A percentile compares a stretch with the other conserved stretches of the same genome.
phyloP scores from a whole-genome alignment of 1,140 invertebrate genomes.

The Phymastichus coffea region DNA sequence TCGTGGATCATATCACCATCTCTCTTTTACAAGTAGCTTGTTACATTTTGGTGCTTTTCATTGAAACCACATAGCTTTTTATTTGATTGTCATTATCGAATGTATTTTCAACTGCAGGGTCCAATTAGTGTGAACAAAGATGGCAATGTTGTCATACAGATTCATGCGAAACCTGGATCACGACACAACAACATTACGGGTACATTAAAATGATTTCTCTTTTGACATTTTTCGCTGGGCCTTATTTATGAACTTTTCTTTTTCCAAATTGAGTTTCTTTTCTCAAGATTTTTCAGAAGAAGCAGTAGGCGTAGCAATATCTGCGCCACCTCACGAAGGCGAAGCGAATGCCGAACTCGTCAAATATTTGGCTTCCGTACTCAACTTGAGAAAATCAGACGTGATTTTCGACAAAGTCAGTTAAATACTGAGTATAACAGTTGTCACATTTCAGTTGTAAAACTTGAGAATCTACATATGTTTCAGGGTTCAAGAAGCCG shows the following conservation, averaged over 20 bases:
- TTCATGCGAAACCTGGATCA: slow-evolving; percentile 76
- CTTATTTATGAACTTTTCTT: no score
- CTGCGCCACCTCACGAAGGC: slow-evolving; percentile 75
- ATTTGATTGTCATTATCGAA: no score
- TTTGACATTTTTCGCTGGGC: not conserved
- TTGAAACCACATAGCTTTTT: not conserved
- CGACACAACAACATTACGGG: slow-evolving; percentile 73
- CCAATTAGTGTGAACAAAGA: slow-evolving; percentile 60
- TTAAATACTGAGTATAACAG: slow-evolving; percentile 28
- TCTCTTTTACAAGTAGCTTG: no score
- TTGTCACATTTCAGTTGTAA: no score
- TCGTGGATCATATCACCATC: no score
- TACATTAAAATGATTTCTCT: slow-evolving; percentile 34
- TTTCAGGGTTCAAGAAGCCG: slow-evolving; percentile 57
- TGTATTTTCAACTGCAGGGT: no score
- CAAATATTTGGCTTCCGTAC: slow-evolving; percentile 67
- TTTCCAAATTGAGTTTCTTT: not conserved
- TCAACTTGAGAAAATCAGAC: slow-evolving; percentile 70
- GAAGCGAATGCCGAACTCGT: slow-evolving; percentile 77
- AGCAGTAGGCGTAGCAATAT: slow-evolving; percentile 68
- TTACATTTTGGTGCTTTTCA: no score
- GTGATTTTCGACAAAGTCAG: slow-evolving; percentile 67
- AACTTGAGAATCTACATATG: no score
- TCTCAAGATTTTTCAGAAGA: slow-evolving; percentile 53
- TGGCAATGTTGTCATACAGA: slow-evolving; percentile 65